Evolutionary conservation across 1,140 invertebrate genomes (phyloP), one percentile per base, ranked within the genome.

Genomic region (Drosophila murphyi): DNA sequence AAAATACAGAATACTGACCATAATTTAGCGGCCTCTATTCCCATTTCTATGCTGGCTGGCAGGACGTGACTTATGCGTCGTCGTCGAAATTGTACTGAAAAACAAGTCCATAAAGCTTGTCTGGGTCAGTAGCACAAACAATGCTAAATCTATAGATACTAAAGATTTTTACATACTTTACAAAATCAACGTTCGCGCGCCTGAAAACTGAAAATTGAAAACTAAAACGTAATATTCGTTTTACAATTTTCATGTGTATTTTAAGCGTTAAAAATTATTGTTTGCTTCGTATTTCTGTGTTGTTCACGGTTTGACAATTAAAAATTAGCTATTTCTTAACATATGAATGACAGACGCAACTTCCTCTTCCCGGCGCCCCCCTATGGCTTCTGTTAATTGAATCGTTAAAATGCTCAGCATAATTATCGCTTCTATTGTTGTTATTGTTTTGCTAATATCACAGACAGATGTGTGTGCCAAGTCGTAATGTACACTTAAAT

Each of bases 61-160:
- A 88, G 82, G 85, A 87, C 82, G 82, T 88, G 82, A 87, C 82
- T 83, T 88, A 88, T 88, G 83, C 62, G 51, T 55, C 35, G 63
- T 69, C 64, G 52, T 59, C 57, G 6, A 52, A 37, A 31, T 59
- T 50, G 39, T 56, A 50, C 63, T 51, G 47, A 79, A 83, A 85
- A 89, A 85, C 80, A 88, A 88, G 70, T 74, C 83, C 61, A 88
- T 88, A 88, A 88, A 88, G 85, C 80, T 85, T 88, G 85, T 88
- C 85, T 88, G 85, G 85, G 77, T 78, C 60, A 67, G 32, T 64
- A 20, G 6, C 43, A 34, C 32, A 47, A 29, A 43, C 12, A 29
- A 55, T 41, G 39, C 37, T 3, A 43, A 43, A 20, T 20, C 20
- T 20, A 20, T 20, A 20, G 20, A 20, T 20, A 20, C 20, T 20